A percentile compares a stretch with the other conserved stretches of the same genome.
Evolutionary conservation across 1,140 invertebrate species (phyloP).

Genomic region (Pteromalus puparum): DNA sequence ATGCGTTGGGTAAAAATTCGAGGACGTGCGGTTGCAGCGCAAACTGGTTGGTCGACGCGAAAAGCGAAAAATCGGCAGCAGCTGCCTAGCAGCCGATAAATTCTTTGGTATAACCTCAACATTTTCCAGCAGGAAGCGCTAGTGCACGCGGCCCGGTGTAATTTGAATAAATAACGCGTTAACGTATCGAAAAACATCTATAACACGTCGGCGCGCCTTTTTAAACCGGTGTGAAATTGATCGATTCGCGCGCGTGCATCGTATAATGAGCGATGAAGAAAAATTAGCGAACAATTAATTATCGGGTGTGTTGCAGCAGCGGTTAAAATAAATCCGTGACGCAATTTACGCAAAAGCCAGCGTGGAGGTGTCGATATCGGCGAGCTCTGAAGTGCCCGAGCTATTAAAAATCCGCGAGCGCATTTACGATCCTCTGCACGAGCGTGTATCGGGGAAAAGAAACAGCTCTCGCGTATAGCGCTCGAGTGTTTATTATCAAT

Average conservation of each 20-base stretch:
- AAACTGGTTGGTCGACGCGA: slow-evolving; percentile 1
- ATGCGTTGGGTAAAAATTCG: not conserved
- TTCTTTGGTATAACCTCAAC: not conserved
- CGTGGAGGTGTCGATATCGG: slow-evolving; percentile 14
- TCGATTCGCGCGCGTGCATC: too few relatives aligned
- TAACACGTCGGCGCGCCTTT: too few relatives aligned
- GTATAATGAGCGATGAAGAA: not conserved
- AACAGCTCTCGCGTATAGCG: not conserved
- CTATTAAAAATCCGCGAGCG: slow-evolving; percentile 29
- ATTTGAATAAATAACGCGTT: not conserved
- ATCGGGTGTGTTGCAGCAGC: too few relatives aligned
- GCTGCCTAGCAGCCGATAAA: not conserved
- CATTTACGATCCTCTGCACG: slow-evolving; percentile 25
- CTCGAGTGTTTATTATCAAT: not conserved
- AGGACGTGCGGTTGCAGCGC: slow-evolving; percentile 1
- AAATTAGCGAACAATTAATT: too few relatives aligned
- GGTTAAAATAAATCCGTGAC: not conserved
- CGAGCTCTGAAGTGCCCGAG: not conserved
- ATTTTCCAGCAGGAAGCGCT: not conserved
- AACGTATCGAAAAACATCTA: not conserved
- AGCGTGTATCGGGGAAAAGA: not conserved
- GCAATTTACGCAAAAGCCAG: slow-evolving; percentile 2
- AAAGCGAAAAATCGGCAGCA: not conserved
- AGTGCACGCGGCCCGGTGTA: not conserved
- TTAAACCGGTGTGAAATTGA: too few relatives aligned